These are phyloP conservation scores for Epinotia bilunana DNA, from an alignment of 2,888 invertebrate species.

Conservation along the genomic window DNA sequence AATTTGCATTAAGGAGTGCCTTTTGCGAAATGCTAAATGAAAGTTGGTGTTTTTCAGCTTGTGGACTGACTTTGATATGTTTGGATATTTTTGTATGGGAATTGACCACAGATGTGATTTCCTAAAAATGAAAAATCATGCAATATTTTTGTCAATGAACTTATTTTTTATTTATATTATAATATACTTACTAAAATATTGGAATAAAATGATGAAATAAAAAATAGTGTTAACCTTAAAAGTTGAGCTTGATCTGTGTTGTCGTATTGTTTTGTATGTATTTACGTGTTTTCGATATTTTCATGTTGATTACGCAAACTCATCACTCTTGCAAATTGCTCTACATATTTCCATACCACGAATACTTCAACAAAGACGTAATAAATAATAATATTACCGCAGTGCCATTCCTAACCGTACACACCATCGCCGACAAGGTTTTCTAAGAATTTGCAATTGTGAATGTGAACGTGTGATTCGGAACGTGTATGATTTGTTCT, in stretches of 20 bases:
- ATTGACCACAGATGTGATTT: slow-evolving; percentile 53
- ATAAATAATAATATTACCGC: slow-evolving; percentile 50
- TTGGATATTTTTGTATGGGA: slow-evolving; percentile 71
- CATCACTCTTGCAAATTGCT: slow-evolving; percentile 52
- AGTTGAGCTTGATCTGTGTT: slow-evolving; percentile 72
- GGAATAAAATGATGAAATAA: slow-evolving; percentile 34
- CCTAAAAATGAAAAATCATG: slow-evolving; percentile 53
- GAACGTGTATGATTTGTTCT: slow-evolving; percentile 55
- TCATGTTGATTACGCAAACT: slow-evolving; percentile 48
- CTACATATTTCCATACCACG: slow-evolving; percentile 42
- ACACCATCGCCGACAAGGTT: slow-evolving; percentile 49
- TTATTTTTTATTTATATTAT: slow-evolving; percentile 49
- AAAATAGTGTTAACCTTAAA: slow-evolving; percentile 33
- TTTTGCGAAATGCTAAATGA: slow-evolving; percentile 65
- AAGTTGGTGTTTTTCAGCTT: slow-evolving; percentile 65
- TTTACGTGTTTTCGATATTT: slow-evolving; percentile 61
- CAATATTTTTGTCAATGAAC: slow-evolving; percentile 63
- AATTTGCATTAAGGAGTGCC: slow-evolving; percentile 75
- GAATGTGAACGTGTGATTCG: slow-evolving; percentile 49
- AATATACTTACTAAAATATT: slow-evolving; percentile 21
- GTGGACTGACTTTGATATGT: slow-evolving; percentile 74
- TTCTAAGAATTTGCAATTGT: slow-evolving; percentile 58
- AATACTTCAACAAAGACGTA: slow-evolving; percentile 51
- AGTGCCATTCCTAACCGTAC: slow-evolving; percentile 60
- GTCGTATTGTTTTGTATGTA: slow-evolving; percentile 61